Base-by-base conservation (phyloP, 2,113 vertebrate species). In the Pituophis catenifer region DNA sequence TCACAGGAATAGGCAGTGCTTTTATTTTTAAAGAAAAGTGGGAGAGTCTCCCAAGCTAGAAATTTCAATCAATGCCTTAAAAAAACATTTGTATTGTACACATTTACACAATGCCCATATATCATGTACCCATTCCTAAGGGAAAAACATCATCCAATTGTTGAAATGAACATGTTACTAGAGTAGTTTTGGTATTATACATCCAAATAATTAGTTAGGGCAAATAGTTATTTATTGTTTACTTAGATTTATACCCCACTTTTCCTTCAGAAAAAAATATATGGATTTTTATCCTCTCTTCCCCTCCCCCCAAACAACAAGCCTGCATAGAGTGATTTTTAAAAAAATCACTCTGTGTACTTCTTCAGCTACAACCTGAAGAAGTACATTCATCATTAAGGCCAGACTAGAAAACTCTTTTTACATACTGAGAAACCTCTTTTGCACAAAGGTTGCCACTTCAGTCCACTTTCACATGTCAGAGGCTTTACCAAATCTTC, bases 91-190 rank as follows among this genome's bases (percentile, higher is more conserved):
- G 13, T 89, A 93, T 95, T 93, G 90, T 55, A 94, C 88, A 94
- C 95, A 93, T 93, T 94, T 95, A 92, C 26, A 91, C 93, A 92
- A 91, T 94, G 96, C 96, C 93, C 85, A 94, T 91, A 93, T 92
- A 95, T 59, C 93, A 95, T 65, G 23, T 90, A 94, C 12, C 88
- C 94, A 65, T 58, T 92, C 26, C 29, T 62, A 86, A 95, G 92
- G 7, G 8, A 0, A 0, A n/a, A 94, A 96, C 58, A 93, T 92
- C 90, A 5, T 19, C 29, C 53, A 88, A 33, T 13, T 88, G 13
- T 54, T n/a, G 55, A 88, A 54, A 53, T 29, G 1, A 88, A 48
- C 55, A 33, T 44, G 17, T 21, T 81, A 44, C 33, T 44, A 81
- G 3, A 81, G 33, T 17, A 81, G 15, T 21, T 44, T 21, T 19